phyloP scores from a whole-genome alignment of 2,797 vertebrate genomes.

The Salarias fasciatus region DNA sequence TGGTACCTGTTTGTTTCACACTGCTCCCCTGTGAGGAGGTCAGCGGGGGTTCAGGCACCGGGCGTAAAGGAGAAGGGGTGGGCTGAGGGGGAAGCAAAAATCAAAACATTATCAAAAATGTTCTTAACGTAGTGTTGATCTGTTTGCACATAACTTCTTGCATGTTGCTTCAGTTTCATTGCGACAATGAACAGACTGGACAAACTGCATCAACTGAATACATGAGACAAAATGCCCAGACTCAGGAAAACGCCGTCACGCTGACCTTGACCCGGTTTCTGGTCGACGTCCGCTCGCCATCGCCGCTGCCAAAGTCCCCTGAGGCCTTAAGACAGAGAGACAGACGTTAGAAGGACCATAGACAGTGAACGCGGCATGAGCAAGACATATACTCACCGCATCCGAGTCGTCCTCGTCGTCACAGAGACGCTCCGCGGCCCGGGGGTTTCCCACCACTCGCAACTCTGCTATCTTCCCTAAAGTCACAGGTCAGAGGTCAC shows the following conservation, averaged over 20 bases:
- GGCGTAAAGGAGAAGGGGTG: slow-evolving; percentile 48
- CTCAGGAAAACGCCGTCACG: neutral
- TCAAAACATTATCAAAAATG: neutral
- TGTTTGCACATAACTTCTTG: no score
- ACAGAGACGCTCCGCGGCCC: slow-evolving; percentile 83
- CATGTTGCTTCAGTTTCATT: no score
- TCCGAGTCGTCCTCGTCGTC: slow-evolving; percentile 87
- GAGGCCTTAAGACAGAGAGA: slow-evolving; percentile 59
- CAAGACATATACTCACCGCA: slow-evolving; percentile 54
- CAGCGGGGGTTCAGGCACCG: slow-evolving; percentile 68
- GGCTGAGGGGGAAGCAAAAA: slow-evolving; percentile 41
- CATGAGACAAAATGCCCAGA: no score
- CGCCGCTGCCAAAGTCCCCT: slow-evolving; percentile 78
- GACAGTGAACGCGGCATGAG: neutral
- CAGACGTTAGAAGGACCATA: no score
- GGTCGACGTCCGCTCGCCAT: slow-evolving; percentile 28
- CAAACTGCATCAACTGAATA: no score
- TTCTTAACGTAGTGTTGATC: no score
- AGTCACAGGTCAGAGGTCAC: slow-evolving; percentile 4
- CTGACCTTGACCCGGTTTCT: slow-evolving; percentile 47
- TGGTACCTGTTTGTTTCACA: slow-evolving; percentile 52
- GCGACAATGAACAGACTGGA: no score
- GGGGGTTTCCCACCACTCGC: slow-evolving; percentile 82
- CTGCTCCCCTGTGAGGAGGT: slow-evolving; percentile 31
- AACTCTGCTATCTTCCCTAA: slow-evolving; percentile 90